Evolutionary conservation across 2,113 vertebrate genomes (phyloP), one percentile per base, ranked within the genome.

Genomic region (Conger conger): DNA sequence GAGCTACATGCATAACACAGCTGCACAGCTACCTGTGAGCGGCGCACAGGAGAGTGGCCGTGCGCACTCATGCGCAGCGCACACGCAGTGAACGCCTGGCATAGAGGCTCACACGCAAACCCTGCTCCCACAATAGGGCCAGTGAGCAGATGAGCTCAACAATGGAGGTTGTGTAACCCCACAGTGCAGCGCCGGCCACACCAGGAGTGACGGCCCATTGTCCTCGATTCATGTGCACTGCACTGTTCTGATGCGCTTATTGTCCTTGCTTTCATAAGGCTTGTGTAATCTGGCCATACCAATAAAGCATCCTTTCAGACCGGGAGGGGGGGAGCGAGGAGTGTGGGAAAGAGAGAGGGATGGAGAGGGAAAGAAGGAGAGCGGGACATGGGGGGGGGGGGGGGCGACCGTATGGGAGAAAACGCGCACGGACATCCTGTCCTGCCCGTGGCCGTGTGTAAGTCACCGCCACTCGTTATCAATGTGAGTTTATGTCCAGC

Each of bases 171-270:
- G 83, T 79, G 76, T 84, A 54, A 60, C 27, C 73, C 73, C 45
- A 35, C 35, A 16, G 83, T 1, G 50, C 3, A 20, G 33, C 20
- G 23, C 23, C 13, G 42, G 82, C 42, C 38, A 38, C 42, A 42
- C 45, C 30, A 45, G 35, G 33, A 40, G 42, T n/a, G 37, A 45
- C 16, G 54, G 2, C 27, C 50, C 76, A 84, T 84, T 84, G 83
- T 84, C 23, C 27, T 33, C 36, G 4, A 30, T 53, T 79, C 23
- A 15, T 40, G 53, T 60, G 76, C 50, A 40, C 42, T 1, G 36
- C 50, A 18, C 83, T 84, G 83, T 63, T 84, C 83, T 79, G 83
- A 84, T 84, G 77, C 36, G 50, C 76, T 84, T 53, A 84, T 84
- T 84, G 83, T 84, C 63, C 37, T 15, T 33, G 76, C 76, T 53